These are phyloP conservation scores for Cladorhizidae sp. DNA, from an alignment of 37 sponge, comb jelly and placozoan genomes.

Conservation along the genomic window DNA sequence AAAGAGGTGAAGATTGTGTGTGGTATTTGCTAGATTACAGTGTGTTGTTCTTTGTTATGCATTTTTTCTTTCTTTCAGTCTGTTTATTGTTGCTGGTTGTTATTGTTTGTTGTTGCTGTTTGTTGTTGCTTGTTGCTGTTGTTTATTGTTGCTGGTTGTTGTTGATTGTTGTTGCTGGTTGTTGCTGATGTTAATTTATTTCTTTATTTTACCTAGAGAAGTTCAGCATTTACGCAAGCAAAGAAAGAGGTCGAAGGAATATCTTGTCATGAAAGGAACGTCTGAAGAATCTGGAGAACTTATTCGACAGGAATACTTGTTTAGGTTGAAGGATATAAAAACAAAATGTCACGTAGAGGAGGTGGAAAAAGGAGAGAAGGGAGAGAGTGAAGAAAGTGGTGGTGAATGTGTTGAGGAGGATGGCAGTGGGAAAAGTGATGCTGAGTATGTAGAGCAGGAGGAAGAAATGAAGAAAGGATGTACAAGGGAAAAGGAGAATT, in stretches of 20 bases:
- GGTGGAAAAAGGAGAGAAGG: slow-evolving; percentile 59
- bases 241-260: slow-evolving; percentile 53
- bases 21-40: too few species aligned
- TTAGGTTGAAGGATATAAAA: slow-evolving; percentile 56
- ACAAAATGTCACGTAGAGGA: slow-evolving; percentile 49
- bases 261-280: slow-evolving; percentile 36
- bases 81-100: too few species aligned
- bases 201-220: slow-evolving; percentile 41
- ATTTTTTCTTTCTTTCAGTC: too few species aligned
- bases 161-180: too few species aligned
- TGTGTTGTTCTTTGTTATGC: too few species aligned
- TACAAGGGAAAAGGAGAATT: not conserved
- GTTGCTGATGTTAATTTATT: too few species aligned
- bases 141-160: too few species aligned
- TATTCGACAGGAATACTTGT: slow-evolving; percentile 46
- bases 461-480: not conserved
- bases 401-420: slow-evolving; percentile 19
- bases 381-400: not conserved
- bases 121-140: too few species aligned
- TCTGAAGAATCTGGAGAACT: slow-evolving; percentile 43
- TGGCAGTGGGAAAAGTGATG: slow-evolving; percentile 6
- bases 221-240: slow-evolving; percentile 48
- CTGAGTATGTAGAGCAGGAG: slow-evolving; percentile 23
- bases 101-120: too few species aligned
- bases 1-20: slow-evolving; percentile 47